These are phyloP conservation scores for Beris morrisii DNA, from an alignment of 2,888 invertebrate genomes.

Conservation along the genomic window DNA sequence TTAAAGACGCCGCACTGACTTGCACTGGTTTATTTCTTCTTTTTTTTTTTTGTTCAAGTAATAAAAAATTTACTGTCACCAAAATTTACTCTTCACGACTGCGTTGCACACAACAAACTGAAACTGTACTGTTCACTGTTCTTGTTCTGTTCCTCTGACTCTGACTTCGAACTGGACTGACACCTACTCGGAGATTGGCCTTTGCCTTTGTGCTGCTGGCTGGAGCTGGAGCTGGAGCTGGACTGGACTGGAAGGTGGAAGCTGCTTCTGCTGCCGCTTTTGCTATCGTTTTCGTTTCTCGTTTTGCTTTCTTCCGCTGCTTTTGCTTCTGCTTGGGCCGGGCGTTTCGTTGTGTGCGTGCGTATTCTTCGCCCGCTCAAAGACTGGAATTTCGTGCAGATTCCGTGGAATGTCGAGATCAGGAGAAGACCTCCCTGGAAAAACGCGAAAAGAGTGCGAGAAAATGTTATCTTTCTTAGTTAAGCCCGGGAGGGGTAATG, in stretches of 20 bases:
- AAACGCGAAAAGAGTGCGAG: too few relatives aligned
- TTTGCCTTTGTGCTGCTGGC: slow-evolving; percentile 14
- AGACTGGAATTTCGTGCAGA: too few relatives aligned
- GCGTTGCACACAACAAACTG: slow-evolving; percentile 22
- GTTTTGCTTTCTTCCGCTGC: too few relatives aligned
- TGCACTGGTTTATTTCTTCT: not conserved
- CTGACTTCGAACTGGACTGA: slow-evolving; percentile 18
- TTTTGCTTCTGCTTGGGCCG: too few relatives aligned
- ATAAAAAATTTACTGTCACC: not conserved
- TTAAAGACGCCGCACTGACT: not conserved
- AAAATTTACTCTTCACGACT: slow-evolving; percentile 13
- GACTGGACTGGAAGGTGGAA: slow-evolving; percentile 7
- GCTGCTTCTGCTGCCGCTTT: not conserved
- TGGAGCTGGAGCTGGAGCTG: not conserved
- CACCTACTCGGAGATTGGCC: slow-evolving; percentile 5
- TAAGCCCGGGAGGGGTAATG: too few relatives aligned
- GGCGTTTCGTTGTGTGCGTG: too few relatives aligned
- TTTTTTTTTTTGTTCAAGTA: slow-evolving; percentile 5
- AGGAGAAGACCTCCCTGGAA: too few relatives aligned
- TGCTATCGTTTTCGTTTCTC: too few relatives aligned
- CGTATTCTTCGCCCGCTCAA: too few relatives aligned
- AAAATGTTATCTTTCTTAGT: too few relatives aligned
- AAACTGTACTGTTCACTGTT: too few relatives aligned
- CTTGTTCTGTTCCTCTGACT: slow-evolving; percentile 1
- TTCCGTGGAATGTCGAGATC: too few relatives aligned